Percentiles rank a stretch among this genome's conserved stretches.
Evolutionary conservation across 2,113 vertebrate species (phyloP).

Genomic region (Xiphophorus hellerii): DNA sequence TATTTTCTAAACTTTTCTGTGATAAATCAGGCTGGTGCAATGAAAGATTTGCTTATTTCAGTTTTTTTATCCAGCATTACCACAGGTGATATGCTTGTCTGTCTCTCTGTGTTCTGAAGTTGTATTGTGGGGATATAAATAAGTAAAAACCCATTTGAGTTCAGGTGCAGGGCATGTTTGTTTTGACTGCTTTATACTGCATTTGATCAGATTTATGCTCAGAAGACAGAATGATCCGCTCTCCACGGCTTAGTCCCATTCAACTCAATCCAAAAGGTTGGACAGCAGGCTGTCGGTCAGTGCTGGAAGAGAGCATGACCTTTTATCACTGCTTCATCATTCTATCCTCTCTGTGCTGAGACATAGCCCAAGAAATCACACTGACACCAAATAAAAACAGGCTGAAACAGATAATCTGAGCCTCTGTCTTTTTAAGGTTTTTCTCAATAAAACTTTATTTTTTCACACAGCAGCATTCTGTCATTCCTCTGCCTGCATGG

Average conservation of each 20-base stretch:
- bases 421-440: neutral
- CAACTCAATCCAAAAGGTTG: slow-evolving; percentile 38
- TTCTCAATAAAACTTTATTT: neutral
- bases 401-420: neutral
- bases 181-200: slow-evolving; percentile 29
- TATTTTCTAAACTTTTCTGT: no score
- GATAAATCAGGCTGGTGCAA: no score
- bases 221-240: slow-evolving; percentile 25
- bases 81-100: no score
- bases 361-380: neutral
- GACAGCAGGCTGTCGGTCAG: slow-evolving; percentile 41
- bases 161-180: slow-evolving; percentile 56
- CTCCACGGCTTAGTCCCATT: slow-evolving; percentile 50
- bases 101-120: neutral
- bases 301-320: slow-evolving; percentile 30
- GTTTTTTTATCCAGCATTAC: no score
- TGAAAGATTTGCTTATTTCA: no score
- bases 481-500: neutral
- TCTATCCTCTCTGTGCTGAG: neutral
- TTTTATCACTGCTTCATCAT: slow-evolving; percentile 25
- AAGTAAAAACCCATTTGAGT: slow-evolving; percentile 41
- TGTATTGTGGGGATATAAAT: slow-evolving; percentile 10
- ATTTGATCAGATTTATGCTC: slow-evolving; percentile 1
- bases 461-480: neutral
- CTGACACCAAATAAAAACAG: slow-evolving; percentile 5